Conservation (phyloP, 92 coral and sea anemone genomes). For the Porites lobata region DNA sequence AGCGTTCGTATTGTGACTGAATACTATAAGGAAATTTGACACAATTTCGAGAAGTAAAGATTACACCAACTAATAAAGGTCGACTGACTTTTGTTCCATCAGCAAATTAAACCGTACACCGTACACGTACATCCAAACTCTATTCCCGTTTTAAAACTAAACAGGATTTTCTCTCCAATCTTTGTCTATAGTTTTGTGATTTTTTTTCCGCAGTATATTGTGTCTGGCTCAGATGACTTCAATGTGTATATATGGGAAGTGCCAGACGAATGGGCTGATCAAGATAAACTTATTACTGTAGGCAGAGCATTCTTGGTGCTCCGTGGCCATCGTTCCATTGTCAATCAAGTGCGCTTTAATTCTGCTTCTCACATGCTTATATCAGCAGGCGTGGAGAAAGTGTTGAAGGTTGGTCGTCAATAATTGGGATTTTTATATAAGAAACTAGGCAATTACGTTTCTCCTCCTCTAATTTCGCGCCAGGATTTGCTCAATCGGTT, state of each 20-base stretch:
- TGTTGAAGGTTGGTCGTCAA: constrained; percentile 80
- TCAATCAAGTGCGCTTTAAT: constrained; percentile 96
- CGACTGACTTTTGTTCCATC: too few species aligned
- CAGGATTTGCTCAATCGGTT: too few species aligned
- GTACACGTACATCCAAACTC: background rate
- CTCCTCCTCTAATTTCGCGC: too few species aligned
- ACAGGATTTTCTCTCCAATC: background rate
- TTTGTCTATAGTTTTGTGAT: background rate
- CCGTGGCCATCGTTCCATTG: constrained; percentile 95
- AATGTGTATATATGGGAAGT: constrained; percentile 93
- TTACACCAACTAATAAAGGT: too few species aligned
- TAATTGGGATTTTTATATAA: too few species aligned
- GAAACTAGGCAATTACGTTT: too few species aligned
- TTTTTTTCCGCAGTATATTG: constrained; percentile 72
- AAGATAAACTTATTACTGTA: constrained; percentile 61
- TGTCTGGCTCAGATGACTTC: constrained; percentile 98
- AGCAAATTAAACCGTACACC: too few species aligned
- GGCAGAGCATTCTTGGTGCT: constrained; percentile 82
- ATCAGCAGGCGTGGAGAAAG: constrained; percentile 97
- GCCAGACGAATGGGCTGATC: constrained; percentile 71
- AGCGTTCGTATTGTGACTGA: too few species aligned
- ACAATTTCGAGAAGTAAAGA: too few species aligned
- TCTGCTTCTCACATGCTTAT: constrained; percentile 86
- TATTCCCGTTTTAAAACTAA: background rate
- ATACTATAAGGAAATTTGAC: too few species aligned